Evolutionary conservation across 2,888 invertebrate species (phyloP).

Genomic region (Automeris io): DNA sequence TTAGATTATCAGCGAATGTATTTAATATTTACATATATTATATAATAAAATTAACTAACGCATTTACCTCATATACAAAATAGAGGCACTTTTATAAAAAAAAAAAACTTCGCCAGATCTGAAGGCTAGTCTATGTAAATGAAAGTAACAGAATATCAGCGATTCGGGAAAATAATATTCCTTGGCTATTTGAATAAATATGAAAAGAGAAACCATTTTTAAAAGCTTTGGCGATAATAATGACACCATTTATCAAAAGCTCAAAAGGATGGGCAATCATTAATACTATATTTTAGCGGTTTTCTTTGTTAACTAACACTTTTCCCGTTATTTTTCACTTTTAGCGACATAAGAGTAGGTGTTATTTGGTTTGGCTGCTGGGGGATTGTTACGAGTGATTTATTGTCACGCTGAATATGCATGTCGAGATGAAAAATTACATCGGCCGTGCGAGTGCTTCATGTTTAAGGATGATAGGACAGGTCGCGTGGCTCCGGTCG

Average conservation of each 20-base stretch:
- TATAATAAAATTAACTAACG: too few species aligned
- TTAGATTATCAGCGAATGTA: too few species aligned
- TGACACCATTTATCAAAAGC: conserved; percentile 71
- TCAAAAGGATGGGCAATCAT: conserved; percentile 72
- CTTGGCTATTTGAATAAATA: conserved; percentile 66
- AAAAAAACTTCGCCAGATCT: too few species aligned
- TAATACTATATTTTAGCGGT: conserved; percentile 63
- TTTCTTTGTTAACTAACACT: conserved; percentile 65
- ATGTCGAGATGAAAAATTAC: conserved; percentile 74
- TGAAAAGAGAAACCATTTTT: conserved; percentile 63
- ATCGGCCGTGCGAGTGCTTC: conserved; percentile 52
- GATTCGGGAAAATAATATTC: conserved; percentile 48
- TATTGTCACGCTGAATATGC: conserved; percentile 74
- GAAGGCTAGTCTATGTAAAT: conserved; percentile 19
- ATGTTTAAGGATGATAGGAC: conserved; percentile 36
- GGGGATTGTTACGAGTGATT: conserved; percentile 63
- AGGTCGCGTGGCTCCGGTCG: conserved; percentile 14
- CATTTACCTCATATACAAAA: conserved; percentile 11
- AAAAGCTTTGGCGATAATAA: conserved; percentile 68
- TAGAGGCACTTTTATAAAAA: conserved; percentile 21
- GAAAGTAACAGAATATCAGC: conserved; percentile 33
- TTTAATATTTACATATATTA: too few species aligned
- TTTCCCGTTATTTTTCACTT: conserved; percentile 52
- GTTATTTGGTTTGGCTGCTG: conserved; percentile 59
- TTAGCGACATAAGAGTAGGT: conserved; percentile 54